phyloP scores from a whole-genome alignment of 2,888 invertebrate species.

The Junonia oenone region DNA sequence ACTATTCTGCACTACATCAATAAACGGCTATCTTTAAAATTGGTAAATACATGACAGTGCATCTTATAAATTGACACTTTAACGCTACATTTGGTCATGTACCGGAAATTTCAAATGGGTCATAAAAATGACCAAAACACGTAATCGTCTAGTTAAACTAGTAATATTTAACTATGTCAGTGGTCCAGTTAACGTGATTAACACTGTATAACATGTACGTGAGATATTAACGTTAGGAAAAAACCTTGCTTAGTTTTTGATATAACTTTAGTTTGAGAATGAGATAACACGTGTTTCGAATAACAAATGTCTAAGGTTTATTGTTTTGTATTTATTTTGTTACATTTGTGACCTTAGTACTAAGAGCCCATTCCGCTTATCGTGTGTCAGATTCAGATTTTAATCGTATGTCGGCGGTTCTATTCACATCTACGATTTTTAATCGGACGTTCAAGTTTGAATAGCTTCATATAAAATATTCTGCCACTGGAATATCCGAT shows the following conservation, averaged over 20 bases:
- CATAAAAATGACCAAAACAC: neutral
- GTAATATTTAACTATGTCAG: slow-evolving; percentile 37
- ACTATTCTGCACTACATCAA: no score
- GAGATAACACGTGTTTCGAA: neutral
- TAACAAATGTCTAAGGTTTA: neutral
- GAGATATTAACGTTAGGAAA: slow-evolving; percentile 5
- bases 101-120: neutral
- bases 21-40: no score
- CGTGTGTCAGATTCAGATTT: no score
- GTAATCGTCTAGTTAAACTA: slow-evolving; percentile 14
- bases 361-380: no score
- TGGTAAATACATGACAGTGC: neutral
- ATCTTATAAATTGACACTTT: neutral
- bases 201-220: slow-evolving; percentile 20
- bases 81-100: neutral
- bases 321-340: no score
- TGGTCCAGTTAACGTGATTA: slow-evolving; percentile 41
- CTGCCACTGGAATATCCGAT: no score
- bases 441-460: no score
- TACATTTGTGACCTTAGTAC: no score
- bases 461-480: no score
- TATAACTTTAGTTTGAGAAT: neutral
- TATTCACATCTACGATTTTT: no score
- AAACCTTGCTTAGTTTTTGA: neutral
- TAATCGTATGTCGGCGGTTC: no score